Percentiles rank a stretch among this genome's conserved stretches.
phyloP scores from a whole-genome alignment of 2,888 invertebrate species.

The Myopa tessellatipennis region DNA sequence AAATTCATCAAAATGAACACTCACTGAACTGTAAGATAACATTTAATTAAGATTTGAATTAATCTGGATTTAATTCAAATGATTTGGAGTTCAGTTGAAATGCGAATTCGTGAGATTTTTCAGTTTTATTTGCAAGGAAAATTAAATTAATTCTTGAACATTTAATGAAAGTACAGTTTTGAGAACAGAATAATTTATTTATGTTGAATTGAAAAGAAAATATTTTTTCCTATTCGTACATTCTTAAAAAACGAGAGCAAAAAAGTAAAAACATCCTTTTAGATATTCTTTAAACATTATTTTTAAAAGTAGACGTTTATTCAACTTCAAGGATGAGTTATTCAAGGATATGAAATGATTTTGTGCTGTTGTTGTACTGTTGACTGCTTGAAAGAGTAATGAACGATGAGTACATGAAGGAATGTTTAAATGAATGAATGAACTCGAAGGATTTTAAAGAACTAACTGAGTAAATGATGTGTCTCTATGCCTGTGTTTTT shows the following conservation, averaged over 20 bases:
- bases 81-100: too few relatives aligned
- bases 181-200: too few relatives aligned
- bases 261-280: not conserved
- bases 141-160: too few relatives aligned
- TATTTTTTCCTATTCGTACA: too few relatives aligned
- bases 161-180: too few relatives aligned
- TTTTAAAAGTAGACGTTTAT: not conserved
- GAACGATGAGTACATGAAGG: not conserved
- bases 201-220: too few relatives aligned
- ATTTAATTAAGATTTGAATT: conserved; percentile 34
- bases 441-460: not conserved
- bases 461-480: too few relatives aligned
- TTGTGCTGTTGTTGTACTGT: not conserved
- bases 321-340: not conserved
- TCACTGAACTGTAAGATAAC: conserved; percentile 2
- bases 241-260: too few relatives aligned
- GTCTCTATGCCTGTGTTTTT: too few relatives aligned
- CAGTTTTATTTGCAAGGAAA: too few relatives aligned
- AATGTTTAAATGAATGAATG: not conserved
- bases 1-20: conserved; percentile 19
- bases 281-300: not conserved
- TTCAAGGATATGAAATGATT: not conserved
- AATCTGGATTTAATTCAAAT: not conserved
- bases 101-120: too few relatives aligned
- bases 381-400: conserved; percentile 1